phyloP scores from a whole-genome alignment of 1,140 invertebrate genomes.

The Euborellia annulipes region DNA sequence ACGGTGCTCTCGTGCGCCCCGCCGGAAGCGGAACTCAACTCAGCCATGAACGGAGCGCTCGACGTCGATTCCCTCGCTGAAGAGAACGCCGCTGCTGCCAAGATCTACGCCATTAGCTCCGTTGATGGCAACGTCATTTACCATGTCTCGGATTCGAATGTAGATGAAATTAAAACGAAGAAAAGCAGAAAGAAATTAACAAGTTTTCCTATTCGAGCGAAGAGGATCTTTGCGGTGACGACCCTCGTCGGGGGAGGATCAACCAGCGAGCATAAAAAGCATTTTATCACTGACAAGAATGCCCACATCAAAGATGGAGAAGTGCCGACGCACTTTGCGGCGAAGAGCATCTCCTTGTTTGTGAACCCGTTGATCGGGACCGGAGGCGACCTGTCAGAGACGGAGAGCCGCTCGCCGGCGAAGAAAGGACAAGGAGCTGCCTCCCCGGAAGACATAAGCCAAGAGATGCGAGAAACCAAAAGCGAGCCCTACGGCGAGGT shows the following conservation, averaged over 20 bases:
- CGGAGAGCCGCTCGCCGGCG: too few species aligned
- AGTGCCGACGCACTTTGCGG: constrained; percentile 32
- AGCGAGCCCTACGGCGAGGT: too few species aligned
- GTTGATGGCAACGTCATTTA: constrained; percentile 76
- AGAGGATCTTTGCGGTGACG: constrained; percentile 32
- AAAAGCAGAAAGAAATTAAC: neutral
- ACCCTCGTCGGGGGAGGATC: constrained; percentile 26
- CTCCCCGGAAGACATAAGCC: too few species aligned
- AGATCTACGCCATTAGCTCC: constrained; percentile 74
- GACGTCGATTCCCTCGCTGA: too few species aligned
- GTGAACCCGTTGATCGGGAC: constrained; percentile 33
- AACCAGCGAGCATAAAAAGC: constrained; percentile 18
- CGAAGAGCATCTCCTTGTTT: constrained; percentile 33
- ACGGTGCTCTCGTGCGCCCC: constrained; percentile 21
- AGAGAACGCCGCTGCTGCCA: constrained; percentile 33
- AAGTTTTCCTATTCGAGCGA: constrained; percentile 7
- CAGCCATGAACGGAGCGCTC: too few species aligned
- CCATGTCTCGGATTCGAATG: constrained; percentile 40
- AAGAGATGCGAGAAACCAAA: too few species aligned
- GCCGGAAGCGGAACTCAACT: too few species aligned
- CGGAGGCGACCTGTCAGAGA: neutral
- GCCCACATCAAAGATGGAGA: constrained; percentile 33
- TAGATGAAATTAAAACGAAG: neutral
- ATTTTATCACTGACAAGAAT: constrained; percentile 35
- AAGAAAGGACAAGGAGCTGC: too few species aligned